Evolutionary conservation across 2,888 invertebrate species (phyloP), one percentile per base, ranked within the genome.

Genomic region (Caradrina kadenii): DNA sequence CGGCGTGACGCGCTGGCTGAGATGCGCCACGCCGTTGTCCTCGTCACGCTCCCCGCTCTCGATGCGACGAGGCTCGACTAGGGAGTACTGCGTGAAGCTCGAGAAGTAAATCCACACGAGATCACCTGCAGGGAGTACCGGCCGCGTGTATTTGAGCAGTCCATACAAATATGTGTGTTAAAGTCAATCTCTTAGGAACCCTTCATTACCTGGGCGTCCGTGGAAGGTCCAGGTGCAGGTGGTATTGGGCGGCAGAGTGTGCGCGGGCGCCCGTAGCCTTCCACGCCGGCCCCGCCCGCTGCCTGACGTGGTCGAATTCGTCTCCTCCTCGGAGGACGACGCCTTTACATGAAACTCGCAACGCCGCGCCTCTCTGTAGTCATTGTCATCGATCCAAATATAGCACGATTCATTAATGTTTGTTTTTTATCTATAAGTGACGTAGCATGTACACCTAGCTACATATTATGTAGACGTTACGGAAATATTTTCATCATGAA

Each of bases 101-200:
- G 98, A 97, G 91, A 98, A 98, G 92, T 98, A 98, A 82, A 98
- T 96, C 98, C 98, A 98, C 68, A 98, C 97, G 75, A 98, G 96
- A 90, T 98, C 98, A 62, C 97, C 96, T 96, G 86, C 48, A 49
- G 45, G 42, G 48, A 56, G 49, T n/a, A 17, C 19, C n/a, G 15
- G 31, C 22, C 13, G 35, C 61, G 42, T 42, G 15, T 15, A 15
- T 42, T 42, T 15, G 17, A 56, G 19, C 21, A n/a, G 10, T 31
- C 31, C 10, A 26, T 26, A 26, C 26, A 5, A 26, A 39, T 13
- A 42, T 42, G 15, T 15, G 15, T 42, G 42, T 15, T 10, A 42
- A 42, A 15, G 0, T 15, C 11, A 17, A 45, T 17, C 17, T 45
- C 17, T 6, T 45, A 0, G 45, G 45, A 45, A 17, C 45, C 45